A percentile compares a stretch with the other conserved stretches of the same genome.
These are phyloP conservation scores for Pterobdella sp. DNA, from an alignment of 2,888 invertebrate species.

Conservation along the genomic window DNA sequence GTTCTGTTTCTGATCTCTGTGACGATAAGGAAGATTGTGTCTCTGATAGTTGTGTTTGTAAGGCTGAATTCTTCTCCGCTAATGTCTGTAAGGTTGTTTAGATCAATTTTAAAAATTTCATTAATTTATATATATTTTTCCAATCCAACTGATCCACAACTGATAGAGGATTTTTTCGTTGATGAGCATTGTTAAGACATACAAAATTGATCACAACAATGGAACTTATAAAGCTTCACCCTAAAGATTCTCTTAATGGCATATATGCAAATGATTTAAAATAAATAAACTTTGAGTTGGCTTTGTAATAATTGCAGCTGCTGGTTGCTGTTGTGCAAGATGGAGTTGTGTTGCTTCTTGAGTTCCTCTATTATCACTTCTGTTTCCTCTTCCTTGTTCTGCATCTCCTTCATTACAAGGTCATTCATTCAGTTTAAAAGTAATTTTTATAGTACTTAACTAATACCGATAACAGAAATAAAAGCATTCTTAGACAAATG, in stretches of 20 bases:
- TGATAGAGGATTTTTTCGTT: no score
- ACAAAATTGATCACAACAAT: background rate
- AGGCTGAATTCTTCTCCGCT: background rate
- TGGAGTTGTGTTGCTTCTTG: background rate
- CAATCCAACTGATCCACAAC: no score
- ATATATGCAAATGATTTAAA: no score
- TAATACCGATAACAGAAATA: no score
- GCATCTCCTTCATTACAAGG: constrained; percentile 2
- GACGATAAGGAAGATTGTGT: background rate
- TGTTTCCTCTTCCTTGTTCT: background rate
- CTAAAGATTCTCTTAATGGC: no score
- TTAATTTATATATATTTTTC: no score
- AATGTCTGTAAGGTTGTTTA: no score
- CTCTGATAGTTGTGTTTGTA: background rate
- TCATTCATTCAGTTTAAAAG: no score
- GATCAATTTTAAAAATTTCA: no score
- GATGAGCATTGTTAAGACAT: background rate
- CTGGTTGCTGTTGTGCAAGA: background rate
- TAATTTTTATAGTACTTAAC: no score
- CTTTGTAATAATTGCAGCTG: background rate
- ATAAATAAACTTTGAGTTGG: background rate
- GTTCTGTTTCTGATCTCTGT: background rate
- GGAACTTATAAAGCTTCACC: no score
- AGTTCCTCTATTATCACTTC: background rate
- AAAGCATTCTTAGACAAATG: no score